Evolutionary conservation across 2,888 invertebrate species (phyloP).

Genomic region (Caenorhabditis panamensis): DNA sequence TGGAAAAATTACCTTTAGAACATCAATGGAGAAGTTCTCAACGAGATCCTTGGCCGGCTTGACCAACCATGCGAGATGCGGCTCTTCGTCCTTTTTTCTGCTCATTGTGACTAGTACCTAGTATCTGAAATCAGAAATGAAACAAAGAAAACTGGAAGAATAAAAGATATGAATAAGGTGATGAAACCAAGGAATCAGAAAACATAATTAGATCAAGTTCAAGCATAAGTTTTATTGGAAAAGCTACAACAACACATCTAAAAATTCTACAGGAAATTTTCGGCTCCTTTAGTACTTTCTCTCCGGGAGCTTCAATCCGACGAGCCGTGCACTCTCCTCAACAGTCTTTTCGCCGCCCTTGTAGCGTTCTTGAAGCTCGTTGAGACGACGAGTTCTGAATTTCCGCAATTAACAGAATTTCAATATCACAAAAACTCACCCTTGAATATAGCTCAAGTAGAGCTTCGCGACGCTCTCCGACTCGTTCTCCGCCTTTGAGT

Average conservation of each 20-base stretch:
- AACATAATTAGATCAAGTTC: neutral
- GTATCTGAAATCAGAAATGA: constrained; percentile 1
- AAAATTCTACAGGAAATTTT: neutral
- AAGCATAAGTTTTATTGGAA: neutral
- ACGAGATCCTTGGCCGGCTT: constrained; percentile 64
- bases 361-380: constrained; percentile 74
- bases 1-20: constrained; percentile 31
- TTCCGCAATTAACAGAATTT: neutral
- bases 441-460: constrained; percentile 75
- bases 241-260: constrained; percentile 4
- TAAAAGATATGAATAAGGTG: neutral
- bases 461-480: constrained; percentile 73
- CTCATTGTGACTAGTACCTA: too few relatives aligned
- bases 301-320: constrained; percentile 76
- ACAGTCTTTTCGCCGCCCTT: constrained; percentile 75
- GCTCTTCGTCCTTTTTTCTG: constrained; percentile 15
- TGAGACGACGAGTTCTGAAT: constrained; percentile 69
- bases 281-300: constrained; percentile 32
- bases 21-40: constrained; percentile 62
- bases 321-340: constrained; percentile 77
- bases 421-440: constrained; percentile 40
- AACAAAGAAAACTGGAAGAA: constrained; percentile 4
- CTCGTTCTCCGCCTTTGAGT: constrained; percentile 74
- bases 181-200: constrained; percentile 12
- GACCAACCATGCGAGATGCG: constrained; percentile 58